phyloP scores from a whole-genome alignment of 1,140 invertebrate genomes.

The Calephelis nemesis region DNA sequence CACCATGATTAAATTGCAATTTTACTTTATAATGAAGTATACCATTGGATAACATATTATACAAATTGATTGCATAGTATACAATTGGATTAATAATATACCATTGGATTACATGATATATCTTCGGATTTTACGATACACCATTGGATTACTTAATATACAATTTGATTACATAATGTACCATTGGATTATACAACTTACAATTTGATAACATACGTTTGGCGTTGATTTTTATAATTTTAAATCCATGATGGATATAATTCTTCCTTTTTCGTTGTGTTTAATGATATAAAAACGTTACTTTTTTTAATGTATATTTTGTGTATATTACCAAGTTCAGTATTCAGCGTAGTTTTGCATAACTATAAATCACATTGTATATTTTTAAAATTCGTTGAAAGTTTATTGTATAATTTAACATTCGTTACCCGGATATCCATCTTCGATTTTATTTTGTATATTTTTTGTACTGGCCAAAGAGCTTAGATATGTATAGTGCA shows the following conservation, averaged over 20 bases:
- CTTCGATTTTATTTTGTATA: slow-evolving; percentile 56
- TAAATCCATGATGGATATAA: slow-evolving; percentile 10
- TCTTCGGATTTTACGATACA: no score
- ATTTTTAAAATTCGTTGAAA: slow-evolving; percentile 56
- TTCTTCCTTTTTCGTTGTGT: slow-evolving; percentile 17
- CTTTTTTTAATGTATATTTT: slow-evolving; percentile 27
- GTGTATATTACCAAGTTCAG: slow-evolving; percentile 55
- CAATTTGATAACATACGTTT: not conserved
- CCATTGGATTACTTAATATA: slow-evolving; percentile 3
- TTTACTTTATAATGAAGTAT: slow-evolving; percentile 24
- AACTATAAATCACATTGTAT: slow-evolving; percentile 34
- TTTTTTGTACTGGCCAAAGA: slow-evolving; percentile 75
- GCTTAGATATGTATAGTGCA: slow-evolving; percentile 70
- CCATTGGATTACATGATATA: not conserved
- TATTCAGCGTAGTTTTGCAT: slow-evolving; percentile 43
- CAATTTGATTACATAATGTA: not conserved
- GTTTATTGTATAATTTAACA: slow-evolving; percentile 72
- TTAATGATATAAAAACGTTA: not conserved
- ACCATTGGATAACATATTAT: not conserved
- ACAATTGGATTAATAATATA: not conserved
- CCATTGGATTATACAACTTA: no score
- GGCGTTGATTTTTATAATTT: slow-evolving; percentile 6
- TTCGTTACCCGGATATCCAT: slow-evolving; percentile 61
- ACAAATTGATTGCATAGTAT: no score
- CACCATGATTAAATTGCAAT: slow-evolving; percentile 18